Evolutionary conservation across 2,888 invertebrate species (phyloP), one percentile per base, ranked within the genome.

Genomic region (Agrotis segetum): DNA sequence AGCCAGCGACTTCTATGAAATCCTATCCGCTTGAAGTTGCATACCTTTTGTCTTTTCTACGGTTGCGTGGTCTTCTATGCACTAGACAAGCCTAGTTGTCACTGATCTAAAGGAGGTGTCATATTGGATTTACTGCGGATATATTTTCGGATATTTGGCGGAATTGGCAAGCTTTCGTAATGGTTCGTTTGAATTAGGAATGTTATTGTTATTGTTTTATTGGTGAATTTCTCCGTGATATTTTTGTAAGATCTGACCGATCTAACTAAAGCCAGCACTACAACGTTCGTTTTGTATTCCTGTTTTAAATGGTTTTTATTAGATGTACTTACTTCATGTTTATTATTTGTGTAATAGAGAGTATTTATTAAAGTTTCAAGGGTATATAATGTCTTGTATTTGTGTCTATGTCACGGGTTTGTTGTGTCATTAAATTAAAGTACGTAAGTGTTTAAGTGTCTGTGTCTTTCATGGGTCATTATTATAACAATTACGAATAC

Each of bases 1-100:
- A 59, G 65, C 62, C 56, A 77, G 63, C 55, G 62, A 81, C 64
- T 72, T 53, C 65, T 61, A 67, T 82, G 79, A 64, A 79, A 79
- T 29, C 9, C 17, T 53, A 77, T 53, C 53, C 13, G 49, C 52
- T 49, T 29, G 61, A 47, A 40, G 60, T 19, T 40, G 29, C 46
- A 40, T 49, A 3, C n/a, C 34, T 47, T 60, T 80, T 82, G 79
- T 80, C 55, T 71, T 52, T 70, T 1, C 29, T 66, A 82, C 79
- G 80, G 65, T 68, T 17, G 16, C 81, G 52, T 79, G 67, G n/a
- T 68, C 60, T 56, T 80, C 52, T 64, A 74, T 74, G 52, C 74
- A 5, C 24, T n/a, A 13, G 34, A 67, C 53, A 14, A 58, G 53
- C 6, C 53, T 16, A 19, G 34, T 17, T n/a, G 46, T 21, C 65